phyloP scores from a whole-genome alignment of 2,113 vertebrate genomes.

The Pavo muticus region DNA sequence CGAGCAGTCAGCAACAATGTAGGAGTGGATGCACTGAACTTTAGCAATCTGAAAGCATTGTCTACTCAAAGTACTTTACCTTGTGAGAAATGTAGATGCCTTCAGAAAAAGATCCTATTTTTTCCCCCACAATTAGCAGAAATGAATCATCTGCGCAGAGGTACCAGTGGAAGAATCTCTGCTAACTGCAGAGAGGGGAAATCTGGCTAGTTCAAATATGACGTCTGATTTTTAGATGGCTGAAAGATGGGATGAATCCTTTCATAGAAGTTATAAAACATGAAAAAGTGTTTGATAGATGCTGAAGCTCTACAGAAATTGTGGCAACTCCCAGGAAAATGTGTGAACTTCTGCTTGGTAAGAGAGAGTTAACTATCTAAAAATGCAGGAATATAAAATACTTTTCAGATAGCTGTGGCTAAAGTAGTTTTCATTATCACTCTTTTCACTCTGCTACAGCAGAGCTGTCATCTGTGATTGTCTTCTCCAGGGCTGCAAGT shows the following conservation, averaged over 20 bases:
- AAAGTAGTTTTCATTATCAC: conserved; percentile 25
- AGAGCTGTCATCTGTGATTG: conserved; percentile 36
- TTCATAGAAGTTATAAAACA: neutral
- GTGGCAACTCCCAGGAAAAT: neutral
- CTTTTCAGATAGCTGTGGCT: neutral
- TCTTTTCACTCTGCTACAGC: conserved; percentile 8
- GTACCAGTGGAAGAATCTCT: neutral
- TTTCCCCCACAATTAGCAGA: neutral
- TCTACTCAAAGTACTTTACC: neutral
- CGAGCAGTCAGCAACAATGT: neutral
- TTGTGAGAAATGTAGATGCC: neutral
- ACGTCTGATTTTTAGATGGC: neutral
- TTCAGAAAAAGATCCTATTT: neutral
- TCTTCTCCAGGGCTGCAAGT: neutral
- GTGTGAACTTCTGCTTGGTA: neutral
- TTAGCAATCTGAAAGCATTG: neutral
- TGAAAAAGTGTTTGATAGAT: neutral
- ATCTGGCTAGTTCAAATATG: neutral
- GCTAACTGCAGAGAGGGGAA: neutral
- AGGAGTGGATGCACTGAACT: neutral
- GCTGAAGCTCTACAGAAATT: neutral
- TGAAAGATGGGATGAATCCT: neutral
- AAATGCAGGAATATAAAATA: conserved; percentile 28
- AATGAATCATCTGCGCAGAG: neutral
- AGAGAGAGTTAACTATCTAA: conserved; percentile 35